A percentile compares a stretch with the other conserved stretches of the same genome.
Evolutionary conservation across 2,797 vertebrate genomes (phyloP).

Genomic region (Semaprochilodus insignis): DNA sequence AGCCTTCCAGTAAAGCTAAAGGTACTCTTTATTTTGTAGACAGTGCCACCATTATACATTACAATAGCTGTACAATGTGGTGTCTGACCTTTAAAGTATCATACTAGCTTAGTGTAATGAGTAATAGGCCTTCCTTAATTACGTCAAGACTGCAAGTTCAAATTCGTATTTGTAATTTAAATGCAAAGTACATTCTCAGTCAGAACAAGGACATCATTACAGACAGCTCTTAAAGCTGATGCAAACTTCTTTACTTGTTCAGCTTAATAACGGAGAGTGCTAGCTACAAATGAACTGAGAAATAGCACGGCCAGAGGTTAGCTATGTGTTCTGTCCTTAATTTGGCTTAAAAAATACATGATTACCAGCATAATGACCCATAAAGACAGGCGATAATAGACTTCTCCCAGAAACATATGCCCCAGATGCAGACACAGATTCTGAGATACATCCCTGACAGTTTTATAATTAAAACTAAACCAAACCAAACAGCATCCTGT

Average conservation of each 20-base stretch:
- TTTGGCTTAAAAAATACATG: conserved; percentile 33
- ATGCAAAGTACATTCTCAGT: no score
- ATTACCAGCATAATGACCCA: conserved; percentile 35
- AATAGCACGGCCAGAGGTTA: conserved; percentile 2
- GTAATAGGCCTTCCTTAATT: not conserved
- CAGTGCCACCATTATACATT: no score
- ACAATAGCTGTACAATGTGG: no score
- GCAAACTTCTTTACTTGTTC: not conserved
- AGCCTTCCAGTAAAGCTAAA: no score
- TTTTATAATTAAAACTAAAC: conserved; percentile 53
- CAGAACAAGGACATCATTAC: no score
- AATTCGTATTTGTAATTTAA: not conserved
- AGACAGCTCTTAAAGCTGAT: not conserved
- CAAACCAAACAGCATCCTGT: conserved; percentile 40
- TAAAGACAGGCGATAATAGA: conserved; percentile 41
- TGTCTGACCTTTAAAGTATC: no score
- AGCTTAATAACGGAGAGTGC: not conserved
- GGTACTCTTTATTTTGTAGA: no score
- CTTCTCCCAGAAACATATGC: conserved; percentile 37
- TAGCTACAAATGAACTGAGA: not conserved
- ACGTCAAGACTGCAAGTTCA: not conserved
- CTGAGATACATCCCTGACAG: conserved; percentile 48
- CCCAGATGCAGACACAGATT: conserved; percentile 27
- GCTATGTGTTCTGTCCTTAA: conserved; percentile 45
- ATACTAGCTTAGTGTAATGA: not conserved